These are phyloP conservation scores for Tragelaphus oryx DNA, from an alignment of 2,797 vertebrate genomes.

Conservation along the genomic window DNA sequence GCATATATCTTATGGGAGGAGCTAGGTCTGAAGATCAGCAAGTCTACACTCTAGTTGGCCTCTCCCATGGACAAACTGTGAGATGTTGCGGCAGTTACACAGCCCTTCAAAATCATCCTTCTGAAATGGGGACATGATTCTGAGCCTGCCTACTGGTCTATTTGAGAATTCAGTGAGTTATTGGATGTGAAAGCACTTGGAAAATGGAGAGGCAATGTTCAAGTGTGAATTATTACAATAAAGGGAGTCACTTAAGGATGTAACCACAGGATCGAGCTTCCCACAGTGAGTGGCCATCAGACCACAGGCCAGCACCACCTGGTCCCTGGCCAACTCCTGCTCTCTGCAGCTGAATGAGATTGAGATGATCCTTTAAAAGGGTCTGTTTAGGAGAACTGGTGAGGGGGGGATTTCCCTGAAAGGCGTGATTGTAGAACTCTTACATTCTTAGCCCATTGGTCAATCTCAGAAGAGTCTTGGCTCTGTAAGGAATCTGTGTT, in stretches of 20 bases:
- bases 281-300: background rate
- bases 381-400: background rate
- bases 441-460: background rate
- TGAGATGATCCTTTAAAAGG: background rate
- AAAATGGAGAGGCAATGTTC: background rate
- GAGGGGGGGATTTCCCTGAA: background rate
- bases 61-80: rapidly evolving
- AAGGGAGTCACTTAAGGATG: background rate
- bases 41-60: background rate
- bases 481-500: background rate
- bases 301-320: background rate
- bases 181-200: background rate
- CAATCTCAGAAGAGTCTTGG: background rate
- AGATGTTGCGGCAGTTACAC: rapidly evolving
- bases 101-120: background rate
- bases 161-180: background rate
- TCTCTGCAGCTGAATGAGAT: background rate
- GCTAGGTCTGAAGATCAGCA: background rate
- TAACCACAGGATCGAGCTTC: background rate
- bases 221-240: background rate
- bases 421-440: background rate
- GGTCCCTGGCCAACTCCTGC: background rate
- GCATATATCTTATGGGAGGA: rapidly evolving
- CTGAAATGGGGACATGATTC: background rate
- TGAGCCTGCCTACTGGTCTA: background rate